These are phyloP conservation scores for Gracilinanus agilis DNA, from an alignment of 2,113 vertebrate species.

Conservation along the genomic window DNA sequence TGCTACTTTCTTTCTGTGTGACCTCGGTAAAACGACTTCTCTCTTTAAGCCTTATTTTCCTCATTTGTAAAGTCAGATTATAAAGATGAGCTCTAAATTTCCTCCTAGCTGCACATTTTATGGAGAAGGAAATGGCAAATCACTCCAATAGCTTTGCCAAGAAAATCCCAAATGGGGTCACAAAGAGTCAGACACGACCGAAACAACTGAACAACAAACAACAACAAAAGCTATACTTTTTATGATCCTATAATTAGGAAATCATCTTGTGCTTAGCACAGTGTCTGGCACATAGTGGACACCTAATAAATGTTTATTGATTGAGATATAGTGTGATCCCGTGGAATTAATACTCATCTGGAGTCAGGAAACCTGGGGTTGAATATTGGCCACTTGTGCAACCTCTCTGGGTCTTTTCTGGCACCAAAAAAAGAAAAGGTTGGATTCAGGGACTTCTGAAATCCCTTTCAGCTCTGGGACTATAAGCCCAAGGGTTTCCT, in stretches of 20 bases:
- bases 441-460: background rate
- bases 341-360: background rate
- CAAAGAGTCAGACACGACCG: no score
- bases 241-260: background rate
- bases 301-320: background rate
- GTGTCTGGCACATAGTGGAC: background rate
- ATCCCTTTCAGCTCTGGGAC: background rate
- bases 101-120: background rate
- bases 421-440: background rate
- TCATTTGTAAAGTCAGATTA: background rate
- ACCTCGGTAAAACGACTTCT: background rate
- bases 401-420: background rate
- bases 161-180: no score
- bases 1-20: background rate
- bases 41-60: background rate
- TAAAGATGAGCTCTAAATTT: background rate
- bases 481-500: background rate
- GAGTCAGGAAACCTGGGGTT: background rate
- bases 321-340: background rate
- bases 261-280: background rate
- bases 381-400: background rate
- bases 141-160: no score
- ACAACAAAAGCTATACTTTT: no score
- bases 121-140: no score
- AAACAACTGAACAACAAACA: no score